Percentiles rank a stretch among this genome's conserved stretches.
Conservation (phyloP, 1,140 invertebrate genomes). For the Zaprionus taronus region DNA sequence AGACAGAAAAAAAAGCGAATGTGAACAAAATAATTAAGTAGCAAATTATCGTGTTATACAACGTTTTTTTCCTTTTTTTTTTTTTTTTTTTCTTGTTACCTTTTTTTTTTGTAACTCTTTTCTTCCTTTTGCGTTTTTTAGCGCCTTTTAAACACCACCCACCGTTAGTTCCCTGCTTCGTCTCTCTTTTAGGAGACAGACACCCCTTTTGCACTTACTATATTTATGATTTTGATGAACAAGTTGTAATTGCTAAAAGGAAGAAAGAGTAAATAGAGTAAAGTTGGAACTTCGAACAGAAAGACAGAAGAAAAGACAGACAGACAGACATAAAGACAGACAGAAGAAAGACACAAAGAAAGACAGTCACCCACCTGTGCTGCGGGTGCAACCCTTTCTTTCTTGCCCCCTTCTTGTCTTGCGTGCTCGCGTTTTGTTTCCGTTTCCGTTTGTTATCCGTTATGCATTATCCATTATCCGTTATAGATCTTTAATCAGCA, state of each 20-base stretch:
- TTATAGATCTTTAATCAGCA: constrained; percentile 11
- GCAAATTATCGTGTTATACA: constrained; percentile 83
- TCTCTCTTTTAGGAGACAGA: neutral
- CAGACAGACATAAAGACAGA: too few relatives aligned
- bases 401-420: neutral
- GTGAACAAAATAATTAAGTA: constrained; percentile 79
- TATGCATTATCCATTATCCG: constrained; percentile 1
- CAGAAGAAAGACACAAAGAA: too few relatives aligned
- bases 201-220: neutral
- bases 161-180: neutral
- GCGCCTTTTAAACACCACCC: neutral
- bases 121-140: constrained; percentile 12
- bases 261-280: neutral
- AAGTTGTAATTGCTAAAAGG: constrained; percentile 3
- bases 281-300: neutral
- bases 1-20: constrained; percentile 45
- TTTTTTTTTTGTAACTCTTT: constrained; percentile 11
- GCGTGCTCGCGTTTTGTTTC: neutral
- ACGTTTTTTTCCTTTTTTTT: constrained; percentile 45
- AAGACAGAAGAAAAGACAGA: neutral
- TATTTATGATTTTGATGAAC: neutral
- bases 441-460: constrained; percentile 26
- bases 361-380: constrained; percentile 34
- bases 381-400: neutral
- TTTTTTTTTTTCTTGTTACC: constrained; percentile 23